Evolutionary conservation across 92 coral and sea anemone genomes (phyloP).

Genomic region (Zoanthus solanderi): DNA sequence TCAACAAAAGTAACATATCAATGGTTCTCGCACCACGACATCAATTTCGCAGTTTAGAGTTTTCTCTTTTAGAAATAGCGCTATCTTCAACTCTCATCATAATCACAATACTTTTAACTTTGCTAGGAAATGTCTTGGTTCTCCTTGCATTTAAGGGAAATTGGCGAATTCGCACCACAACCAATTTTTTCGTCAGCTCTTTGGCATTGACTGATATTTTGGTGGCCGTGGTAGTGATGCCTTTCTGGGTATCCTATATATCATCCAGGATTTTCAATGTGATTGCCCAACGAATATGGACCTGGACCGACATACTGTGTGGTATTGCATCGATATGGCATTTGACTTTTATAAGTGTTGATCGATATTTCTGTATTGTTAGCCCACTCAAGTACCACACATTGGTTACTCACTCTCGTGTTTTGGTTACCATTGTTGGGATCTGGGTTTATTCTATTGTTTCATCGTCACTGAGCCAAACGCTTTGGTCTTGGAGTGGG

Average conservation of each 20-base stretch:
- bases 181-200: conserved; percentile 84
- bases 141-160: conserved; percentile 81
- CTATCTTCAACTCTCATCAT: conserved; percentile 70
- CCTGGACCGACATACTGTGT: conserved; percentile 85
- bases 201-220: conserved; percentile 83
- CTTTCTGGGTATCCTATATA: conserved; percentile 82
- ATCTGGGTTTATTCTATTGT: conserved; percentile 80
- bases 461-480: conserved; percentile 72
- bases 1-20: conserved; percentile 19
- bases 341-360: conserved; percentile 89
- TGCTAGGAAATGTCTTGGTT: conserved; percentile 80
- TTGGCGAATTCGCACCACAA: conserved; percentile 79
- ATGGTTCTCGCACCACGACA: neutral
- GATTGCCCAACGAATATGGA: conserved; percentile 87
- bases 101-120: conserved; percentile 66
- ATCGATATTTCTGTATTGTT: conserved; percentile 88
- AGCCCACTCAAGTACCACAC: conserved; percentile 81
- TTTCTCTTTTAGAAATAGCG: conserved; percentile 51
- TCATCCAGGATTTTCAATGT: conserved; percentile 57
- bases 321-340: conserved; percentile 93
- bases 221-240: conserved; percentile 84
- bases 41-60: conserved; percentile 15
- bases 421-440: conserved; percentile 58
- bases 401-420: conserved; percentile 75
- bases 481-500: conserved; percentile 69